Base-by-base conservation (phyloP, 2,113 vertebrate species). In the Eulemur rufifrons region DNA sequence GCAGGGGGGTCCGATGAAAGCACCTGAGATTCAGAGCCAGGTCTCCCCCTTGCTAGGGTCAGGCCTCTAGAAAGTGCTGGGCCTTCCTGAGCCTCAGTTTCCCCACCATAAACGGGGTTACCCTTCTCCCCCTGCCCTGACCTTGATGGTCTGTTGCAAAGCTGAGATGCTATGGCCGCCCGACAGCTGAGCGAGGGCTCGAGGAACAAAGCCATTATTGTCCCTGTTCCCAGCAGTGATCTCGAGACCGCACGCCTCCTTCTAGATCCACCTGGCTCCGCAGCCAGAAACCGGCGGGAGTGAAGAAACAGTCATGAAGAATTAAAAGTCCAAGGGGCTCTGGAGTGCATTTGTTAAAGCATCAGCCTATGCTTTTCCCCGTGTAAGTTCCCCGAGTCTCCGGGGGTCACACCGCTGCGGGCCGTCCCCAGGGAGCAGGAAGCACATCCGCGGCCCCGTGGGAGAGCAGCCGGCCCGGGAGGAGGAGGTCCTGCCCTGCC, bases 181-280 rank as follows among this genome's bases (percentile, higher is more conserved):
- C 68, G 12, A 10, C 1, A 34, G n/a, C 20, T 12, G 27, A 69
- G 13, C 23, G 32, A 66, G 42, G 11, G 3, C 45, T 47, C 34
- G 20, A 66, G 42, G 6, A 9, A 63, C 15, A 18, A 12, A 61
- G 50, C 2, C 0, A 0, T 15, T 14, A 3, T 11, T 1, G 15
- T 37, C 17, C 21, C 6, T 37, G 1, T 27, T 80, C 7, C 8
- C 20, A 10, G 13, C 23, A 18, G 23, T 14, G 61, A 91, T 23
- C 47, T 39, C 54, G 54, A 56, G 27, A 15, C 42, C 2, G 4
- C 4, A 47, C 10, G 2, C 15, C 74, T 69, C 8, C 39, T 45
- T 84, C 68, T 34, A 18, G 42, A 83, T 15, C 34, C 20, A 59
- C 56, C 56, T 59, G 2, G 56, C 21, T 21, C 25, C 39, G 37